phyloP scores from a whole-genome alignment of 2,113 vertebrate species.

The Ptychochromis oligacanthus region DNA sequence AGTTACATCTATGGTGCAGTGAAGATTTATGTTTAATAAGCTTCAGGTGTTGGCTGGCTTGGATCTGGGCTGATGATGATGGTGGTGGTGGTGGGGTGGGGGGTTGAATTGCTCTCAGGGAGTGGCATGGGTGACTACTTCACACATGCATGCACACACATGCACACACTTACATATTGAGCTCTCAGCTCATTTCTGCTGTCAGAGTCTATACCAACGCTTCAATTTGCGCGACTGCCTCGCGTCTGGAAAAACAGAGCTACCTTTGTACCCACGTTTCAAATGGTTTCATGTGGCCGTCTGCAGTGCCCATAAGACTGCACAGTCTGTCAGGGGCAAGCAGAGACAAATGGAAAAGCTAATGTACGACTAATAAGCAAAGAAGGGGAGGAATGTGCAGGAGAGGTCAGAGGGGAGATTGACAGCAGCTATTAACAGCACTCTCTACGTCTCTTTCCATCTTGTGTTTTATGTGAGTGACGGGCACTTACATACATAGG shows the following conservation, averaged over 20 bases:
- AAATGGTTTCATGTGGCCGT: constrained; percentile 39
- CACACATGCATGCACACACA: neutral
- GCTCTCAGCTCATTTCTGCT: constrained; percentile 53
- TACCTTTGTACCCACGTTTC: constrained; percentile 74
- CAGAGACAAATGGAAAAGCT: constrained; percentile 72
- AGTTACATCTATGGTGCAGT: constrained; percentile 74
- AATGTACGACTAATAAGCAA: constrained; percentile 75
- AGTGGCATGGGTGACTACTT: constrained; percentile 29
- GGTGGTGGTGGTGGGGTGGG: no score
- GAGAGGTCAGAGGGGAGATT: constrained; percentile 55
- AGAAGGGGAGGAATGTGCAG: constrained; percentile 63
- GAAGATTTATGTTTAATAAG: constrained; percentile 84
- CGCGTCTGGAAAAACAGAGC: constrained; percentile 75
- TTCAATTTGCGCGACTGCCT: constrained; percentile 68
- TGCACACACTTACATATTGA: constrained; percentile 13
- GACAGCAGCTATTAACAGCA: constrained; percentile 62
- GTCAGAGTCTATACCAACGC: constrained; percentile 65
- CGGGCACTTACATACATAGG: constrained; percentile 18
- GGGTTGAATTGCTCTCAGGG: constrained; percentile 6
- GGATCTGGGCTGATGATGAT: constrained; percentile 21
- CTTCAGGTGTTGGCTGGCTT: constrained; percentile 80
- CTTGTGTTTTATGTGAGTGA: constrained; percentile 50
- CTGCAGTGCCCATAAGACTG: constrained; percentile 50
- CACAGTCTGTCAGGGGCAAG: constrained; percentile 54
- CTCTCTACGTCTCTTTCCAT: constrained; percentile 4